Evolutionary conservation across 2,888 invertebrate species (phyloP).

Genomic region (Philonicus albiceps): DNA sequence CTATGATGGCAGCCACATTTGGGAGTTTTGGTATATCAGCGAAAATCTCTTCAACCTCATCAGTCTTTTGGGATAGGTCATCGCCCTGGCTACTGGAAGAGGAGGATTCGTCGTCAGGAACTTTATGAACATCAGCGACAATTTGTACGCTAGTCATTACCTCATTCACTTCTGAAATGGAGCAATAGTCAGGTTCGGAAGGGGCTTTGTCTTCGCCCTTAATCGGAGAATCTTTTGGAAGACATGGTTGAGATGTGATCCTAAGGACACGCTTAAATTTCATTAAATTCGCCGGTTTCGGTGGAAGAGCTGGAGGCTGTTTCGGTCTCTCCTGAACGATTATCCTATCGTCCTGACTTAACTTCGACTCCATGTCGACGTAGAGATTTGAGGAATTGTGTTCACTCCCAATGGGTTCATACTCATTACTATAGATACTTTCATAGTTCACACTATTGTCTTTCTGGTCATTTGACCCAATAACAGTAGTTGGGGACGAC

Average conservation of each 20-base stretch:
- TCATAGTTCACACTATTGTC: constrained; percentile 62
- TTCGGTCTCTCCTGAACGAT: constrained; percentile 64
- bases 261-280: constrained; percentile 63
- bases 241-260: constrained; percentile 59
- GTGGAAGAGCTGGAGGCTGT: constrained; percentile 78
- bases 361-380: constrained; percentile 70
- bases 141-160: constrained; percentile 65
- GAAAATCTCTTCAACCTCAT: constrained; percentile 60
- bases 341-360: constrained; percentile 60
- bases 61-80: constrained; percentile 57
- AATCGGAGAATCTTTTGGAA: constrained; percentile 48
- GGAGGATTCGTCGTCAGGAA: constrained; percentile 51
- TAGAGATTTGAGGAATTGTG: constrained; percentile 68
- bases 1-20: constrained; percentile 77
- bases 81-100: constrained; percentile 43
- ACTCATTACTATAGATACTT: constrained; percentile 78
- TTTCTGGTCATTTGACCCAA: constrained; percentile 62
- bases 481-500: constrained; percentile 48
- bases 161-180: constrained; percentile 73
- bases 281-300: constrained; percentile 78
- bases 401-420: constrained; percentile 70
- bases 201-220: constrained; percentile 53
- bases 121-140: constrained; percentile 65
- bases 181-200: constrained; percentile 77
- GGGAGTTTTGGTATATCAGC: constrained; percentile 76